A percentile compares a stretch with the other conserved stretches of the same genome.
These are phyloP conservation scores for Damaliscus lunatus DNA, from an alignment of 2,113 vertebrate species.

Conservation along the genomic window DNA sequence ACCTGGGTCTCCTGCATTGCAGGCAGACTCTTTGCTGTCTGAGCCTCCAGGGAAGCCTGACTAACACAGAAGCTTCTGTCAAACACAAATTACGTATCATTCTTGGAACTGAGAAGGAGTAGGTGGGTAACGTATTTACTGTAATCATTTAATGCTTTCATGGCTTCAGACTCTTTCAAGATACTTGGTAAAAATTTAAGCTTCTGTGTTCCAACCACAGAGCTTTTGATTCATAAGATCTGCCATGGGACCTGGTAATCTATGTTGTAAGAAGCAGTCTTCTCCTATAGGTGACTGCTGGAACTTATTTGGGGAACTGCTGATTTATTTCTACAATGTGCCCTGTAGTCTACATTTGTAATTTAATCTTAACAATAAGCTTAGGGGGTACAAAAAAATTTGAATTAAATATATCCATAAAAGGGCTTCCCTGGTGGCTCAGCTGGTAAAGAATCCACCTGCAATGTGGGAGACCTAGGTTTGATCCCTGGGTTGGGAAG, in stretches of 20 bases:
- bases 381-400: background rate
- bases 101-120: background rate
- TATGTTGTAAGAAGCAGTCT: fast-evolving
- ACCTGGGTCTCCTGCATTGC: background rate
- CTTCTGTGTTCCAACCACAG: background rate
- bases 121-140: background rate
- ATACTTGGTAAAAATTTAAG: background rate
- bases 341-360: background rate
- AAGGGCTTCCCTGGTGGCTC: background rate
- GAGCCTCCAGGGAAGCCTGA: background rate
- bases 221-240: background rate
- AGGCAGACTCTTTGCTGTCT: background rate
- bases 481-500: background rate
- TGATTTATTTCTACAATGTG: background rate
- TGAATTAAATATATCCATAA: background rate
- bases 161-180: background rate
- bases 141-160: background rate
- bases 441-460: background rate
- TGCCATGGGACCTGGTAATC: background rate
- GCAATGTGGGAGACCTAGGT: background rate
- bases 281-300: background rate
- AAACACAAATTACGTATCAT: background rate
- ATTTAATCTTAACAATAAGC: background rate
- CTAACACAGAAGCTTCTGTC: background rate
- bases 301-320: background rate